These are phyloP conservation scores for Scyliorhinus canicula DNA, from an alignment of 2,797 vertebrate species.

Conservation along the genomic window DNA sequence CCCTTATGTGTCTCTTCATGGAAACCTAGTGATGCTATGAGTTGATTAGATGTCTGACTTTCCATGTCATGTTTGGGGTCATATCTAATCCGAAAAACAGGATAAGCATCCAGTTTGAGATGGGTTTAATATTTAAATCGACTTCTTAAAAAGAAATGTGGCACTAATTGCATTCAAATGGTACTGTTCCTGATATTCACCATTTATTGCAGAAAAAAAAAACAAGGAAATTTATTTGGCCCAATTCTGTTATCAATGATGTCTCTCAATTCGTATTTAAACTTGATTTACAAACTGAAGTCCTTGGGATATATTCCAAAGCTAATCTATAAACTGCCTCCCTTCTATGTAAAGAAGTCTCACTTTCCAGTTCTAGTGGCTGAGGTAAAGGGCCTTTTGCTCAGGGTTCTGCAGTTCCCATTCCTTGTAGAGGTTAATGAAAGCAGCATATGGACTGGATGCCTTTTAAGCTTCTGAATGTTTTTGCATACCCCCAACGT, in stretches of 20 bases:
- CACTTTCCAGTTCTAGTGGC: background rate
- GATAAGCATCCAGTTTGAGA: background rate
- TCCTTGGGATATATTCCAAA: background rate
- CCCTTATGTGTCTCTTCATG: background rate
- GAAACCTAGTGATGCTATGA: background rate
- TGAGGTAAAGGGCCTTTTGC: no score
- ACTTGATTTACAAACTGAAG: background rate
- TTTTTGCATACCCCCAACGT: no score
- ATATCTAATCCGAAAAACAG: background rate
- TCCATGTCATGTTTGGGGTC: background rate
- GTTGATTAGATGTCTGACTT: background rate
- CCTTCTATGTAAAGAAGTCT: background rate
- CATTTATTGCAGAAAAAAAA: background rate
- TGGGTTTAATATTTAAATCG: background rate
- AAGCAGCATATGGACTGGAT: background rate
- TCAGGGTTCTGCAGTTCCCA: background rate
- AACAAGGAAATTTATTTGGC: background rate
- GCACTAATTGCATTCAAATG: background rate
- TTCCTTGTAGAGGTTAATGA: background rate
- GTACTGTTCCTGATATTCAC: background rate
- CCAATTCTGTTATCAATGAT: background rate
- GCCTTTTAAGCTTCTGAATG: background rate
- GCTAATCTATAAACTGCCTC: background rate
- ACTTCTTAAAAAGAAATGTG: background rate
- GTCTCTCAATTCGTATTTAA: background rate